These are phyloP conservation scores for Cheumatopsyche charites DNA, from an alignment of 1,140 invertebrate species.

Conservation along the genomic window DNA sequence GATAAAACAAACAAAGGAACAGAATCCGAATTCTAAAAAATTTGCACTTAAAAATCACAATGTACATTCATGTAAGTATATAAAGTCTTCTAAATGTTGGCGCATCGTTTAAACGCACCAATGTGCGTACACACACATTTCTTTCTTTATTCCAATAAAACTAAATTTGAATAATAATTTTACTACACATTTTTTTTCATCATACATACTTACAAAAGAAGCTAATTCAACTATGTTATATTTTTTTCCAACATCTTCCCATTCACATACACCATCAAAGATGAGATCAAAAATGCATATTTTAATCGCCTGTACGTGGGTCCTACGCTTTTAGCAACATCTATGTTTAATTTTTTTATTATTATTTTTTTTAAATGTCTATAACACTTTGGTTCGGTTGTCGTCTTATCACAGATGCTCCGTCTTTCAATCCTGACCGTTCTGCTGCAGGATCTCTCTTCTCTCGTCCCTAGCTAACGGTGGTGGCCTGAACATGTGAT, in stretches of 20 bases:
- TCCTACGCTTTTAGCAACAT: constrained; percentile 22
- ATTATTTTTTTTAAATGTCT: neutral
- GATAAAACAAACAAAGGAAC: constrained; percentile 8
- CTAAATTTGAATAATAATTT: constrained; percentile 35
- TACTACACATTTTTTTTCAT: constrained; percentile 40
- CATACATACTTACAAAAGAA: constrained; percentile 45
- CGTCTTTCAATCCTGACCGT: constrained; percentile 66
- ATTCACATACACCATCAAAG: constrained; percentile 43
- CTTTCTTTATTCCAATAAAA: constrained; percentile 6
- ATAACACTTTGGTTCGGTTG: constrained; percentile 43
- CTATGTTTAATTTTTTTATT: constrained; percentile 4
- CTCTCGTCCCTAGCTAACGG: constrained; percentile 62
- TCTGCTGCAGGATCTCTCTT: constrained; percentile 66
- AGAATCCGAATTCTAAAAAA: constrained; percentile 26
- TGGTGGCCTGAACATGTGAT: constrained; percentile 61
- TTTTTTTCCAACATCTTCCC: constrained; percentile 33
- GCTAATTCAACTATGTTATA: constrained; percentile 41
- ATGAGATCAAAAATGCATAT: constrained; percentile 44
- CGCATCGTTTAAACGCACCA: neutral
- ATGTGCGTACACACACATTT: neutral
- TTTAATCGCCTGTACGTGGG: neutral
- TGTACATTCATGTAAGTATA: constrained; percentile 14
- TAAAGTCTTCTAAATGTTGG: neutral
- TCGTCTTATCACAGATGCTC: constrained; percentile 37
- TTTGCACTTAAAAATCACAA: constrained; percentile 38